Conservation (phyloP, 2,113 vertebrate genomes). For the Globicephala melas region DNA sequence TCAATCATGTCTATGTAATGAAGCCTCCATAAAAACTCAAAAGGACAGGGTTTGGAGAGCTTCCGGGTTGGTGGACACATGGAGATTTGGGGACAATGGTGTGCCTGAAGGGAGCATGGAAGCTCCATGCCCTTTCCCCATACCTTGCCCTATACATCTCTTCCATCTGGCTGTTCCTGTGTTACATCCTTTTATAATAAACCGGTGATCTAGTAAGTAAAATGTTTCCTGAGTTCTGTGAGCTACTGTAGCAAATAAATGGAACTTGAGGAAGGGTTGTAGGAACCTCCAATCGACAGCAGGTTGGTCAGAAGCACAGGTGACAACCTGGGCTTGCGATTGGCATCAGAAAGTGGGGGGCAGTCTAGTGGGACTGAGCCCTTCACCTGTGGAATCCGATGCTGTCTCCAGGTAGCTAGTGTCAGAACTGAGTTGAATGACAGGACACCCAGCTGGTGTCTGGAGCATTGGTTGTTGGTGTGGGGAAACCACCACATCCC, state of each 20-base stretch:
- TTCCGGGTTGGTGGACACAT: background rate
- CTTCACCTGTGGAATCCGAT: background rate
- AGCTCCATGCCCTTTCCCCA: background rate
- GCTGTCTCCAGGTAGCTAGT: background rate
- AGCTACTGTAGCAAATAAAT: background rate
- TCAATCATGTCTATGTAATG: background rate
- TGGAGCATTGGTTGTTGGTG: background rate
- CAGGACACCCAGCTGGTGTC: background rate
- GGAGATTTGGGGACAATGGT: background rate
- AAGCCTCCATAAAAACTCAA: background rate
- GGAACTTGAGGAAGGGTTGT: background rate
- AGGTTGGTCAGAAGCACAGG: background rate
- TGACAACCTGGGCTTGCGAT: background rate
- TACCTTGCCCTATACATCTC: background rate
- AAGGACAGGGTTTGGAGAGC: fast-evolving
- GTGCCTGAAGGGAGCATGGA: background rate
- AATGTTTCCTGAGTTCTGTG: background rate
- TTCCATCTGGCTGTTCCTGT: background rate
- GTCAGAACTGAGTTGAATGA: background rate
- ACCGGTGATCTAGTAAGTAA: background rate
- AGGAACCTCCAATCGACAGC: background rate
- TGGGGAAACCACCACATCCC: background rate
- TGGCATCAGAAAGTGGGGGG: background rate
- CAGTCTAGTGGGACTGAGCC: background rate
- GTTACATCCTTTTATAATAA: background rate